Percentiles rank a stretch among this genome's conserved stretches.
Conservation (phyloP, 2,113 vertebrate genomes). For the Psammodynastes pulverulentus region DNA sequence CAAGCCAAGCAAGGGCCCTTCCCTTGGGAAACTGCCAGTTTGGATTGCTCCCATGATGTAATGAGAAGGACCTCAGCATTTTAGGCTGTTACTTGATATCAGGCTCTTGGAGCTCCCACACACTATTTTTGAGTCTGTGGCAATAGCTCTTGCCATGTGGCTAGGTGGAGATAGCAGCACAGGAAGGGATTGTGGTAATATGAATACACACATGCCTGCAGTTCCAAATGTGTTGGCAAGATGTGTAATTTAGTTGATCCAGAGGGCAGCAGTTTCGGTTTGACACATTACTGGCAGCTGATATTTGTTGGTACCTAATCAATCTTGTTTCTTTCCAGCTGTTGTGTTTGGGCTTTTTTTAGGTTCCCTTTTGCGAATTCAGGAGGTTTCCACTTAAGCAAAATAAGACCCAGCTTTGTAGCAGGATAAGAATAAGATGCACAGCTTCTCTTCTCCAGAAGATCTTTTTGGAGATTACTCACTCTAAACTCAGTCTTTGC, state of each 20-base stretch:
- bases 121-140: slow-evolving; percentile 24
- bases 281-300: neutral
- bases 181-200: slow-evolving; percentile 25
- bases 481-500: neutral
- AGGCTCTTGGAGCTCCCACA: neutral
- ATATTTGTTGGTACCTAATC: slow-evolving; percentile 14
- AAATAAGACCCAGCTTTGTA: neutral
- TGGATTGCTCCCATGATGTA: slow-evolving; percentile 11
- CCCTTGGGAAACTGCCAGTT: neutral
- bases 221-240: slow-evolving; percentile 2
- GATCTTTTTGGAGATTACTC: neutral
- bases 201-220: neutral
- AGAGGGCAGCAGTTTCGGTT: neutral
- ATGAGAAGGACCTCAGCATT: neutral
- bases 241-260: neutral
- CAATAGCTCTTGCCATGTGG: neutral
- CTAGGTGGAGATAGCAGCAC: slow-evolving; percentile 8
- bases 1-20: neutral
- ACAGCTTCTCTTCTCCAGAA: neutral
- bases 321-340: neutral
- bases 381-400: neutral
- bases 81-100: slow-evolving; percentile 8
- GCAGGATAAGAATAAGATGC: neutral
- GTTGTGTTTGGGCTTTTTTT: slow-evolving; percentile 1
- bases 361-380: neutral